Evolutionary conservation across 2,113 vertebrate species (phyloP).

Genomic region (Phrynosoma platyrhinos): DNA sequence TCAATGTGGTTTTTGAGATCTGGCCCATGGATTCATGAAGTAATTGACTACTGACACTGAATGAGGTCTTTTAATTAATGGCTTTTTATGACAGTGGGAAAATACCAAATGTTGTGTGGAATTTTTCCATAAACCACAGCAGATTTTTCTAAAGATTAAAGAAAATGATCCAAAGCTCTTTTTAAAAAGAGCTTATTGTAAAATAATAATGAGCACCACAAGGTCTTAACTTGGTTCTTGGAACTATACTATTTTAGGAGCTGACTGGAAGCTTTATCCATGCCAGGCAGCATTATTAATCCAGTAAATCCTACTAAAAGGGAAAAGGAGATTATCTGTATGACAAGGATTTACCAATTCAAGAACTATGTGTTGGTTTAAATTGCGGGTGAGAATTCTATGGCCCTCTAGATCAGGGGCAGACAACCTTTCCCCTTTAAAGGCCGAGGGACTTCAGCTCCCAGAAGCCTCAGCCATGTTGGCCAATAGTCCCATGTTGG

Average conservation of each 20-base stretch:
- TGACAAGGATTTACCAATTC: neutral
- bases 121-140: conserved; percentile 48
- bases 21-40: conserved; percentile 64
- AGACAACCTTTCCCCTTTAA: no score
- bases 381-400: neutral
- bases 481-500: no score
- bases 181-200: conserved; percentile 35
- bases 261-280: conserved; percentile 5
- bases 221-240: conserved; percentile 2
- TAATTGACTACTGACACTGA: conserved; percentile 64
- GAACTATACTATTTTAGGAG: neutral
- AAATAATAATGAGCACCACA: neutral
- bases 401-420: no score
- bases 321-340: neutral
- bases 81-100: conserved; percentile 39
- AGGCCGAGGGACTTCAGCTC: no score
- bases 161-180: conserved; percentile 15
- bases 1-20: conserved; percentile 65
- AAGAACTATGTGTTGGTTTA: neutral
- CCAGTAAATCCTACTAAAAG: neutral
- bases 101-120: conserved; percentile 64
- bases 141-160: conserved; percentile 53
- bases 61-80: conserved; percentile 46
- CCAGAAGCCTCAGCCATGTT: no score
- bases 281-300: neutral